These are phyloP conservation scores for Pelecanoides urinatrix DNA, from an alignment of 2,113 vertebrate genomes.

Conservation along the genomic window DNA sequence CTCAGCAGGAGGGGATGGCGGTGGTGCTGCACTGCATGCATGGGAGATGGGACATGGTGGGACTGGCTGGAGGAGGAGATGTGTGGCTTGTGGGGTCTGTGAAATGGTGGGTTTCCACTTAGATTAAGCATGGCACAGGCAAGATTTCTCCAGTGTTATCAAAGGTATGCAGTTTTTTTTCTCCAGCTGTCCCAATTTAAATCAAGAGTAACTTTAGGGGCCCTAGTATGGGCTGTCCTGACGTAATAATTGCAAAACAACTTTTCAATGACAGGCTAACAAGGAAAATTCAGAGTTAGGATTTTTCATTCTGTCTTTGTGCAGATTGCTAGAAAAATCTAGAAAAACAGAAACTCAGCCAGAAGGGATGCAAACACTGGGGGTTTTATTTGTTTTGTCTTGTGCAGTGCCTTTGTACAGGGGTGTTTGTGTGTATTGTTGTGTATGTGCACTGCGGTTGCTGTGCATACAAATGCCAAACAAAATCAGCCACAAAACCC, in stretches of 20 bases:
- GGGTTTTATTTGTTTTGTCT: not conserved
- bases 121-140: not conserved
- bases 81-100: not conserved
- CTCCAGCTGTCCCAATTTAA: not conserved
- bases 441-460: not conserved
- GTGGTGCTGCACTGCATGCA: rapidly evolving
- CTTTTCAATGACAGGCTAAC: not conserved
- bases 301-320: not conserved
- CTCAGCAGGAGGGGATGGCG: not conserved
- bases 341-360: not conserved
- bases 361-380: not conserved
- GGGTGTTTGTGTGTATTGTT: not conserved
- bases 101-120: not conserved
- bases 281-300: not conserved
- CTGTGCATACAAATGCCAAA: not conserved
- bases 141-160: not conserved
- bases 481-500: not conserved
- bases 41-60: not conserved
- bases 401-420: not conserved
- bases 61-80: not conserved
- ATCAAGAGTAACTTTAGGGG: not conserved
- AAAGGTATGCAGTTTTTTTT: not conserved
- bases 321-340: not conserved
- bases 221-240: not conserved
- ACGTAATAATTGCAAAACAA: not conserved